phyloP scores from a whole-genome alignment of 2,888 invertebrate genomes.

The Metalampra italica region DNA sequence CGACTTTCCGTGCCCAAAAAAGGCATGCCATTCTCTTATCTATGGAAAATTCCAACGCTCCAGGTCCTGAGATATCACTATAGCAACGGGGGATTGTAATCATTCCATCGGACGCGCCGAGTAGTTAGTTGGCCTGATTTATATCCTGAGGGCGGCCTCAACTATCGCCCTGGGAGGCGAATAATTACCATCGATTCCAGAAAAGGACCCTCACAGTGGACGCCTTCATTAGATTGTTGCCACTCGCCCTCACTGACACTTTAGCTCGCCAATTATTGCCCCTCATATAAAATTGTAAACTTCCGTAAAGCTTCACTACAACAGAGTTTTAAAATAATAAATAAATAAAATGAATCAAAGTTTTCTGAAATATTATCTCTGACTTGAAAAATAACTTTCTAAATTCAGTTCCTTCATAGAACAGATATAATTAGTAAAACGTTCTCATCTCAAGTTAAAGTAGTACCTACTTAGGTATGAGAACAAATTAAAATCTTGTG shows the following conservation, averaged over 20 bases:
- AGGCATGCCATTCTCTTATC: not conserved
- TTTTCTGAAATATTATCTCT: too few species aligned
- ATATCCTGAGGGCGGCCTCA: slow-evolving; percentile 40
- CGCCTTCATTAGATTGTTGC: slow-evolving; percentile 44
- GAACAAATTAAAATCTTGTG: slow-evolving; percentile 9
- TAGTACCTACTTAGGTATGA: too few species aligned
- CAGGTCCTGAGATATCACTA: slow-evolving; percentile 2
- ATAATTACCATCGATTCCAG: slow-evolving; percentile 47
- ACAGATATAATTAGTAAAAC: slow-evolving; percentile 23
- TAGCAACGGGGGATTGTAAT: slow-evolving; percentile 23
- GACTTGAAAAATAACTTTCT: slow-evolving; percentile 25
- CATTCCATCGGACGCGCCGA: slow-evolving; percentile 36
- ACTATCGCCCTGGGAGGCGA: slow-evolving; percentile 43
- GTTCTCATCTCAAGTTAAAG: slow-evolving; percentile 24
- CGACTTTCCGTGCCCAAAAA: slow-evolving; percentile 24
- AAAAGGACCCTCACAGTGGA: slow-evolving; percentile 34
- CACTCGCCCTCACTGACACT: slow-evolving; percentile 35
- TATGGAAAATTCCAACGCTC: not conserved
- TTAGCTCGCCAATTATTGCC: slow-evolving; percentile 12
- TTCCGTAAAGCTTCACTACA: too few species aligned
- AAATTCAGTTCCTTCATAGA: slow-evolving; percentile 10
- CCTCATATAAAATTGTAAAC: not conserved
- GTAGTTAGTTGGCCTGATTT: slow-evolving; percentile 63
- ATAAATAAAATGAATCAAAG: too few species aligned
- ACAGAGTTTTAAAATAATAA: too few species aligned